Conservation (phyloP, 2,113 vertebrate species). For the Rhabdornis inornatus region DNA sequence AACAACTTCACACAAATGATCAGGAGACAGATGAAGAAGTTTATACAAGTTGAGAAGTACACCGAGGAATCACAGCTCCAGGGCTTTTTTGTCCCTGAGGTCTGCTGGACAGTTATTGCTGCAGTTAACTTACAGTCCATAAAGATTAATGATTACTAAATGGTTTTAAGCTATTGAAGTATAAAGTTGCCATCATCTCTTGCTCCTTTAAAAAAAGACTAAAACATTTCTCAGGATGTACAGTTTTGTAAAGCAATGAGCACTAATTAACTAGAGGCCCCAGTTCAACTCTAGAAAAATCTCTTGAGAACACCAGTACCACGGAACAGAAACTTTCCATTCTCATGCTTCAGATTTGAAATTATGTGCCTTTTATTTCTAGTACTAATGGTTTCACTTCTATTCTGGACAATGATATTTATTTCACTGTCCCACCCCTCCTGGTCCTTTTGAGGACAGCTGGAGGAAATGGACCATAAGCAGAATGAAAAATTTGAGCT, state of each 20-base stretch:
- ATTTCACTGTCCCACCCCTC: background rate
- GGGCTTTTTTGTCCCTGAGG: background rate
- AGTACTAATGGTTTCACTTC: background rate
- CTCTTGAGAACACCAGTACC: background rate
- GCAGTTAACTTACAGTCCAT: background rate
- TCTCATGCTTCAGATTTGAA: background rate
- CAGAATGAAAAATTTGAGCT: background rate
- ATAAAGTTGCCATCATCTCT: background rate
- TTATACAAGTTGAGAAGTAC: background rate
- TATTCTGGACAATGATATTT: background rate
- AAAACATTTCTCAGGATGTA: background rate
- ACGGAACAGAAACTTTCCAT: background rate
- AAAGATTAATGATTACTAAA: background rate
- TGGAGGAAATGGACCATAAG: background rate
- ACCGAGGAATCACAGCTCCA: background rate
- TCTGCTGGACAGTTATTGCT: background rate
- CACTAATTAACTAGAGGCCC: background rate
- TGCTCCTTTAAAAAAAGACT: background rate
- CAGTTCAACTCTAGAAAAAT: background rate
- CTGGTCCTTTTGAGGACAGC: background rate
- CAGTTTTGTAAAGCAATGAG: background rate
- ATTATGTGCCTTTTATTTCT: background rate
- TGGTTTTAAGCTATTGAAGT: background rate
- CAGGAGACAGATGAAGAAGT: background rate
- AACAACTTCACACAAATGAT: background rate